These are phyloP conservation scores for Herpailurus yagouaroundi DNA, from an alignment of 2,113 vertebrate genomes.

Conservation along the genomic window DNA sequence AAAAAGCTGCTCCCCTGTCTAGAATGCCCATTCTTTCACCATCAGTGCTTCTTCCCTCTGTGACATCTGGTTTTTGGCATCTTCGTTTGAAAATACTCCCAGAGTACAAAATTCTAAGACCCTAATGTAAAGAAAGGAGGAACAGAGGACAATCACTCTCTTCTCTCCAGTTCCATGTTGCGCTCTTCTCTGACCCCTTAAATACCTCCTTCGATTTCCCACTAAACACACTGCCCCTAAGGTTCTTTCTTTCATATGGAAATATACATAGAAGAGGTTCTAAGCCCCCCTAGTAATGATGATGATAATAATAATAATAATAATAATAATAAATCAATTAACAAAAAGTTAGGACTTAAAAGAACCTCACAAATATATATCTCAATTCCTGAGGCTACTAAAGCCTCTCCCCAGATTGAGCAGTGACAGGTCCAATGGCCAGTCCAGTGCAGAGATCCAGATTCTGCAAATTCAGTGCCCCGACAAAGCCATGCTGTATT, in stretches of 20 bases:
- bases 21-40: background rate
- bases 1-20: background rate
- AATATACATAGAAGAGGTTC: background rate
- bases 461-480: background rate
- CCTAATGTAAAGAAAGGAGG: background rate
- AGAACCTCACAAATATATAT: background rate
- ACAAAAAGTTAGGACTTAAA: background rate
- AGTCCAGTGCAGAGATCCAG: background rate
- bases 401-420: background rate
- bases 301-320: background rate
- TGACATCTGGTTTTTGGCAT: background rate
- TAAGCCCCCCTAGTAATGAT: background rate
- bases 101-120: background rate
- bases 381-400: background rate
- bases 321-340: background rate
- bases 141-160: too few relatives aligned
- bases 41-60: background rate
- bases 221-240: background rate
- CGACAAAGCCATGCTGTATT: too few relatives aligned
- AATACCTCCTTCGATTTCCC: background rate
- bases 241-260: background rate
- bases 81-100: background rate
- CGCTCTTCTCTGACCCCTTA: background rate
- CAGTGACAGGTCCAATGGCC: background rate
- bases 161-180: background rate